Base-by-base conservation (phyloP, 2,113 vertebrate genomes). In the Oncorhynchus keta region DNA sequence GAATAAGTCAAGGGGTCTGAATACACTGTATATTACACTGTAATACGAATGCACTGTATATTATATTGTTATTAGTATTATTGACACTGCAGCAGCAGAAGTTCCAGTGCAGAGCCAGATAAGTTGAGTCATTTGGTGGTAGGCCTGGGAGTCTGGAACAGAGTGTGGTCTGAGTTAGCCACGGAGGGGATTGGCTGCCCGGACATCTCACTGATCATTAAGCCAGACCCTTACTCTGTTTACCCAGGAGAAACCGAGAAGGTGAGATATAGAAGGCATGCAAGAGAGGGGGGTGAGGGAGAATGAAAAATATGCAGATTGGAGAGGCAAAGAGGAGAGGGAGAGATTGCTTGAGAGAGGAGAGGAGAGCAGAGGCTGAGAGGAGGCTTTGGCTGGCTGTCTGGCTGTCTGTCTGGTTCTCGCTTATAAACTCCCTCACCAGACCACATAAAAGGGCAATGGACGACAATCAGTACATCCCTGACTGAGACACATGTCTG, bases 91-190 rank as follows among this genome's bases (percentile, higher is more conserved):
- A 1, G 6, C 39, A 84, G 79, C 87, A 90, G 86, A 90, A 87
- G 86, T 87, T 85, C 72, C 45, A 13, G 24, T 78, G 35, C 20
- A 68, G 4, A 80, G 75, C 81, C 84, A 89, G 73, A 82, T 70
- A 74, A 81, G 73, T 86, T 79, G 72, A 66, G 83, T 84, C 77
- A 81, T 81, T 67, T 68, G 71, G 78, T 66, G 16, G 22, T 11
- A 16, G 30, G 13, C 5, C 12, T 22, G 32, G 49, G 55, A 22
- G 16, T 20, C 39, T 39, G 39, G 39, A 20, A 28, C 0, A 5
- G 14, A 22, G 55, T 1, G 1, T 68, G 84, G 59, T 64, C 73
- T 22, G 76, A 64, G 18, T 62, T 61, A 22, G 22, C 81, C 61
- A 1, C n/a, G 61, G 71, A 68, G 64, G 28, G 64, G 61, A 55